These are phyloP conservation scores for Colinus virginianus DNA, from an alignment of 2,113 vertebrate genomes.

Conservation along the genomic window DNA sequence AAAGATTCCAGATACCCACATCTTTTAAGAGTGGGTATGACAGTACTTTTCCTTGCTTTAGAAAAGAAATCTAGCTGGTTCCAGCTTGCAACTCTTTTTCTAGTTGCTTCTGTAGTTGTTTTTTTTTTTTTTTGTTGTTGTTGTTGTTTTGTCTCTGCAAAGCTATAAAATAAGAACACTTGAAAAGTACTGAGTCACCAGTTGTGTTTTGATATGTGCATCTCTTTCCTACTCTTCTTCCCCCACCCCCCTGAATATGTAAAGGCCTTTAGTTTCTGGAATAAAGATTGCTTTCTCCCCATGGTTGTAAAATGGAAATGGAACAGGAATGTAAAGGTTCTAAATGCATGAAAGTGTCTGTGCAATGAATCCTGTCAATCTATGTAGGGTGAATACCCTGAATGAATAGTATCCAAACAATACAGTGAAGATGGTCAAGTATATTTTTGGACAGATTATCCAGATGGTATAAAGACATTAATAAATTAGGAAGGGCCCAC, in stretches of 20 bases:
- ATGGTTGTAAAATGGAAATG: not conserved
- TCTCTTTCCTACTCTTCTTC: not conserved
- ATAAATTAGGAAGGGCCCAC: too few species aligned
- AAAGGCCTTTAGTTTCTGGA: not conserved
- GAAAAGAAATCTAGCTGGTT: not conserved
- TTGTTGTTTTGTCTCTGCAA: not conserved
- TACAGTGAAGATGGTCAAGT: too few species aligned
- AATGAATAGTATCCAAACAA: too few species aligned
- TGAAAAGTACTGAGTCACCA: not conserved
- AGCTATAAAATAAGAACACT: not conserved
- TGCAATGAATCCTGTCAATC: not conserved
- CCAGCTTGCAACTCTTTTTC: not conserved
- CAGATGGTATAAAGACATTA: too few species aligned
- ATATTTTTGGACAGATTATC: too few species aligned
- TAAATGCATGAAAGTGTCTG: not conserved
- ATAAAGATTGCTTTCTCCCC: too few species aligned
- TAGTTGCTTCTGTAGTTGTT: not conserved
- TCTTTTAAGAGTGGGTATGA: not conserved
- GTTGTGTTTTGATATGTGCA: not conserved
- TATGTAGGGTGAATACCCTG: not conserved
- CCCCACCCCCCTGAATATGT: rapidly evolving
- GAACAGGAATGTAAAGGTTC: not conserved
- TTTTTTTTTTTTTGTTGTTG: not conserved
- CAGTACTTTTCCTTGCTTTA: not conserved
- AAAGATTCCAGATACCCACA: slow-evolving; percentile 45